Conservation (phyloP, 2,888 invertebrate genomes). For the Eupithecia dodoneata region DNA sequence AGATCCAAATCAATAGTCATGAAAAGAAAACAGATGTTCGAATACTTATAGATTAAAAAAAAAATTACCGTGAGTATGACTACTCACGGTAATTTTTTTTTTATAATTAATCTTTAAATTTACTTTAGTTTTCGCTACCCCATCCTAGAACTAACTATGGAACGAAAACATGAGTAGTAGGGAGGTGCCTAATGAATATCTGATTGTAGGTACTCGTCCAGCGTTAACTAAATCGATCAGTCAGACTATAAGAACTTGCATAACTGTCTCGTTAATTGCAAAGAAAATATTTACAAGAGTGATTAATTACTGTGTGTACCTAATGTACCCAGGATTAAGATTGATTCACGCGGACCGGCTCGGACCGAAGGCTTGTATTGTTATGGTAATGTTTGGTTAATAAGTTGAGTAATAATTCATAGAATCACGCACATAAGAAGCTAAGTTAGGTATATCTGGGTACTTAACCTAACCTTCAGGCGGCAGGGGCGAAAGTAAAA, state of each 20-base stretch:
- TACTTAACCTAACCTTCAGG: background rate
- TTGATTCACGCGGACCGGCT: background rate
- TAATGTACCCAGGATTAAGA: conserved; percentile 10
- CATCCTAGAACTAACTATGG: no score
- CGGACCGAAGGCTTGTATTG: background rate
- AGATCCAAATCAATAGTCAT: no score
- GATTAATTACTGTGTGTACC: conserved; percentile 20
- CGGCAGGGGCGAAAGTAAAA: no score
- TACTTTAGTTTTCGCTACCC: no score
- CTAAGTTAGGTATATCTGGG: background rate
- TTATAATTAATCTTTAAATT: no score
- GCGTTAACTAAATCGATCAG: background rate
- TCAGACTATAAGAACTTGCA: background rate
- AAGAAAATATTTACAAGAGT: conserved; percentile 22
- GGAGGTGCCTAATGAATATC: background rate
- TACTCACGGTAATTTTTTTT: no score
- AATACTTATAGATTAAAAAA: no score
- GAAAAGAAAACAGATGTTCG: no score
- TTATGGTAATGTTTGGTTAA: background rate
- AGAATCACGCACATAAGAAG: background rate
- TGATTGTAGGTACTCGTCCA: background rate
- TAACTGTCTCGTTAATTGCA: background rate
- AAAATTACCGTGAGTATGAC: no score
- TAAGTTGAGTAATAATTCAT: background rate
- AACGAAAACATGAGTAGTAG: background rate